Conservation (phyloP, 2,888 invertebrate genomes). For the Esperia sulphurella region DNA sequence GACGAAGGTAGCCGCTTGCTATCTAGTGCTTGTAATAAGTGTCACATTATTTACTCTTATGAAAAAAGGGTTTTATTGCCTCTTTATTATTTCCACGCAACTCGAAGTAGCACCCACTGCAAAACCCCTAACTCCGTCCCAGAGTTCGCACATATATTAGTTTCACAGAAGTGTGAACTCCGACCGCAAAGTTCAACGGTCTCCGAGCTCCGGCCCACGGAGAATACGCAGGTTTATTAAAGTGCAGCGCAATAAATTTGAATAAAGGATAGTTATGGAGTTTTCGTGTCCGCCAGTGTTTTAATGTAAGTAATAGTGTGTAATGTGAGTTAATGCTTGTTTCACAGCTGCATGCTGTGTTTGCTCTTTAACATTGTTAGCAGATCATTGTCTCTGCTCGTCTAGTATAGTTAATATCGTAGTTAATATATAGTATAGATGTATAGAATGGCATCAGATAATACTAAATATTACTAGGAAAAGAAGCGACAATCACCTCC, state of each 20-base stretch:
- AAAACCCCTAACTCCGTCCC: background rate
- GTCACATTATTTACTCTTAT: too few relatives aligned
- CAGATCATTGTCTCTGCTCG: background rate
- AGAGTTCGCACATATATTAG: constrained; percentile 13
- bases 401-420: too few relatives aligned
- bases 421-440: too few relatives aligned
- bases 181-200: constrained; percentile 44
- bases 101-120: too few relatives aligned
- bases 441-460: too few relatives aligned
- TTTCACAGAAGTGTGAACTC: constrained; percentile 30
- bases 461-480: too few relatives aligned
- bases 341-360: constrained; percentile 6
- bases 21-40: too few relatives aligned
- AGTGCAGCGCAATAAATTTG: constrained; percentile 69
- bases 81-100: background rate
- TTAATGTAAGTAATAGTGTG: constrained; percentile 48
- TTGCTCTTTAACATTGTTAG: constrained; percentile 6
- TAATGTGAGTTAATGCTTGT: constrained; percentile 4
- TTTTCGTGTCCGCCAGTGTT: constrained; percentile 58
- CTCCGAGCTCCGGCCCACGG: constrained; percentile 30
- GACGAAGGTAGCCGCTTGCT: too few relatives aligned
- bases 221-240: constrained; percentile 53
- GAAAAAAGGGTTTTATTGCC: background rate
- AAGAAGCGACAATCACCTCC: too few relatives aligned
- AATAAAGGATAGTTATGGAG: constrained; percentile 73